phyloP scores from a whole-genome alignment of 2,113 vertebrate genomes.

The Anoplopoma fimbria region DNA sequence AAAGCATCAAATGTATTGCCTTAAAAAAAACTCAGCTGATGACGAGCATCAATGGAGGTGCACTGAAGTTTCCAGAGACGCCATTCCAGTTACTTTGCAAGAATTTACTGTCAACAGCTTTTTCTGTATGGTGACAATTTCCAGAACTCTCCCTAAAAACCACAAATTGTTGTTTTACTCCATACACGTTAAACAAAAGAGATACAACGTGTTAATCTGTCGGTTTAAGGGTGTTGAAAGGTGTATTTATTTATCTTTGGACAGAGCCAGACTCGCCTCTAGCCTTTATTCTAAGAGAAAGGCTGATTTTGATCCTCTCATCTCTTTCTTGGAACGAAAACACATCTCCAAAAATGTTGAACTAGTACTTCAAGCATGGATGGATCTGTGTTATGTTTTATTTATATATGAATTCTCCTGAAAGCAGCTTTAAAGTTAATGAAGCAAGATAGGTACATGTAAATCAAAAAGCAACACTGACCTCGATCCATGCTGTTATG shows the following conservation, averaged over 20 bases:
- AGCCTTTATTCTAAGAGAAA: background rate
- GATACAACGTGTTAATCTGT: constrained; percentile 21
- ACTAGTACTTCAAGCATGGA: background rate
- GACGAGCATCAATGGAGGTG: no score
- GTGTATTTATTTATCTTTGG: background rate
- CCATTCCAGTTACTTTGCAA: background rate
- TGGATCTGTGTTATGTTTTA: background rate
- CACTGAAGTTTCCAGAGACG: no score
- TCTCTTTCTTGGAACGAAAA: background rate
- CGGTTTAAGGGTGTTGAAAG: constrained; percentile 4
- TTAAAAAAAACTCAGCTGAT: no score
- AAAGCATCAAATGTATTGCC: no score
- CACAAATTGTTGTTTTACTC: constrained; percentile 45
- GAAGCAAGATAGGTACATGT: background rate
- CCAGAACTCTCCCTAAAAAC: constrained; percentile 25
- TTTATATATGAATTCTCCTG: background rate
- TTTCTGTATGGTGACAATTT: background rate
- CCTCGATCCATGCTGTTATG: constrained; percentile 23
- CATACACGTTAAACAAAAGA: constrained; percentile 29
- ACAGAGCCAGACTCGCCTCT: background rate
- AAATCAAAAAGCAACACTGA: constrained; percentile 10
- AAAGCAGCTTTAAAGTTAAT: background rate
- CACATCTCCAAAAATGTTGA: background rate
- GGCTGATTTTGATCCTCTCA: background rate
- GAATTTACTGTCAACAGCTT: constrained; percentile 20